These are phyloP conservation scores for Toxonevra muliebris DNA, from an alignment of 2,888 invertebrate species.

Conservation along the genomic window DNA sequence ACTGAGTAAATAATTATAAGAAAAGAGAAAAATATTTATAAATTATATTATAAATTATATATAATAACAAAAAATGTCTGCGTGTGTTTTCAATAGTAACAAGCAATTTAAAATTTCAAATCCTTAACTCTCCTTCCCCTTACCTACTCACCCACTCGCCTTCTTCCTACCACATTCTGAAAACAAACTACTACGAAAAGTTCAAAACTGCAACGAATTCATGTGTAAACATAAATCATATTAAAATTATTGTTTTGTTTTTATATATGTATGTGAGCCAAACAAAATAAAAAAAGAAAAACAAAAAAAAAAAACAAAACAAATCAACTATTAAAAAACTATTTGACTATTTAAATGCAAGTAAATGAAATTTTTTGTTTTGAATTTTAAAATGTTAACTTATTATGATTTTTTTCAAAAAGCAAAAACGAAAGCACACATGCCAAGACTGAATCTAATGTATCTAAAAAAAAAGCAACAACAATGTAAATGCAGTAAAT, in stretches of 20 bases:
- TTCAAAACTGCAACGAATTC: conserved; percentile 33
- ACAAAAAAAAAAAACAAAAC: no score
- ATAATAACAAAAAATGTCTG: conserved; percentile 40
- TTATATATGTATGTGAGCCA: no score
- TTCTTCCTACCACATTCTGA: neutral
- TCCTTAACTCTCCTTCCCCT: neutral
- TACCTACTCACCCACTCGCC: neutral
- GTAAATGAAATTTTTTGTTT: no score
- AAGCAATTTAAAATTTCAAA: conserved; percentile 42
- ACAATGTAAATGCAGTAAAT: conserved; percentile 9
- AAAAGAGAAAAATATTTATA: conserved; percentile 22
- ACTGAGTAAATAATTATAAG: neutral
- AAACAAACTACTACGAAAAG: neutral
- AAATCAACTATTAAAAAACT: no score
- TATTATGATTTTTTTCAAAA: conserved; percentile 8
- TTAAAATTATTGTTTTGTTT: conserved; percentile 15
- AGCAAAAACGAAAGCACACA: conserved; percentile 41
- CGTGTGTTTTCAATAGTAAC: conserved; percentile 49
- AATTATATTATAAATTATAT: neutral
- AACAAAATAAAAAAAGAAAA: no score
- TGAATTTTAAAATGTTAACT: no score
- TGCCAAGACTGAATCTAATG: conserved; percentile 42
- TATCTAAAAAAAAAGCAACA: neutral
- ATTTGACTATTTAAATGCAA: no score
- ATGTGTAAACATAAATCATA: conserved; percentile 23